Evolutionary conservation across 2,113 vertebrate genomes (phyloP).

Genomic region (Etia nguti): DNA sequence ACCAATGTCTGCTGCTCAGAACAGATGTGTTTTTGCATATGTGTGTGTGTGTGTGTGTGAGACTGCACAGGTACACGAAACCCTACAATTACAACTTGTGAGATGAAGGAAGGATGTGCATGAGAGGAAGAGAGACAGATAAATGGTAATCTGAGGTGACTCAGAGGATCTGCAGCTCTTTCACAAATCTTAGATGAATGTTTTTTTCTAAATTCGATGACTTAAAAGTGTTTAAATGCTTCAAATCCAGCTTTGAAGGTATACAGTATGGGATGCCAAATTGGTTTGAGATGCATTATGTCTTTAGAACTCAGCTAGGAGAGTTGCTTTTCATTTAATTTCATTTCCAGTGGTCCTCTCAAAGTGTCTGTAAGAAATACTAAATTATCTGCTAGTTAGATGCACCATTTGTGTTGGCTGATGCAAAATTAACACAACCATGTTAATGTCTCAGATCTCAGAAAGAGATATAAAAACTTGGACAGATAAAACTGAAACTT

Average conservation of each 20-base stretch:
- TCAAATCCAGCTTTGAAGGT: background rate
- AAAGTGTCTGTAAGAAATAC: background rate
- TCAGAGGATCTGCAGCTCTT: background rate
- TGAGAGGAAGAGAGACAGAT: background rate
- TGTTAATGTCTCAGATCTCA: background rate
- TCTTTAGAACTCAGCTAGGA: background rate
- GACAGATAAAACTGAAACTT: background rate
- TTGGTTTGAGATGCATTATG: background rate
- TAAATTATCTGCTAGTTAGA: background rate
- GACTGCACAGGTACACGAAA: constrained; percentile 20
- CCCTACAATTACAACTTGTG: constrained; percentile 19
- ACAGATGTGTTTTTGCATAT: constrained; percentile 44
- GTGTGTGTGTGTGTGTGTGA: background rate
- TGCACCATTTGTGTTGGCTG: background rate
- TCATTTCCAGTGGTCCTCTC: background rate
- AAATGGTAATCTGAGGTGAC: background rate
- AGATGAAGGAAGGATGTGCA: background rate
- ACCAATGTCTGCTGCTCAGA: constrained; percentile 32
- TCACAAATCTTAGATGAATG: background rate
- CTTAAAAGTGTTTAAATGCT: background rate
- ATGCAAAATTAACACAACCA: background rate
- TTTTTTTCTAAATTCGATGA: background rate
- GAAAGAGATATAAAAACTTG: background rate
- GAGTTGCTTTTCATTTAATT: background rate
- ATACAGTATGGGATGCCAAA: background rate